Evolutionary conservation across 1,140 invertebrate genomes (phyloP).

Genomic region (Papilio glaucus): DNA sequence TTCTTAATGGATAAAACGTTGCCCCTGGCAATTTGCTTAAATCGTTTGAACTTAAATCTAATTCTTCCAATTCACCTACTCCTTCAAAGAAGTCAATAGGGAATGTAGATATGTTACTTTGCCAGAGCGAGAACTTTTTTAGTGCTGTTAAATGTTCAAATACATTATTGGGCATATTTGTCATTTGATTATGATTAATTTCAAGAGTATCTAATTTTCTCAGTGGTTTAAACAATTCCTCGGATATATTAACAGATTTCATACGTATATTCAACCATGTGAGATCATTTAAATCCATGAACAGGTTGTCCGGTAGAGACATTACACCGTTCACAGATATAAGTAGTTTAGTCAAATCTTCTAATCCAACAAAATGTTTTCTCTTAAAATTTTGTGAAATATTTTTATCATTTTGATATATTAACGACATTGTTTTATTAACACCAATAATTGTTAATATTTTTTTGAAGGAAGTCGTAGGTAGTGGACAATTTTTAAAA

Average conservation of each 20-base stretch:
- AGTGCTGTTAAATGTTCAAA: slow-evolving; percentile 85
- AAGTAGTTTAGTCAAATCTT: slow-evolving; percentile 75
- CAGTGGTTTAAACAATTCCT: slow-evolving; percentile 82
- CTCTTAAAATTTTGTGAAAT: slow-evolving; percentile 78
- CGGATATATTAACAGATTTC: slow-evolving; percentile 85
- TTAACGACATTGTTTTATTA: slow-evolving; percentile 70
- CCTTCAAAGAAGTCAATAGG: slow-evolving; percentile 84
- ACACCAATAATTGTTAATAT: slow-evolving; percentile 74
- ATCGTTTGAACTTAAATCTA: slow-evolving; percentile 86
- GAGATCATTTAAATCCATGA: slow-evolving; percentile 84
- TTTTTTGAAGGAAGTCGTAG: slow-evolving; percentile 72
- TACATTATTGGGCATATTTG: slow-evolving; percentile 82
- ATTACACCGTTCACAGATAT: slow-evolving; percentile 81
- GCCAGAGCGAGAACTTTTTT: slow-evolving; percentile 85
- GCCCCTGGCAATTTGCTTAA: slow-evolving; percentile 84
- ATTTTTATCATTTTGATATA: slow-evolving; percentile 80
- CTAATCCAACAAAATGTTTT: slow-evolving; percentile 82
- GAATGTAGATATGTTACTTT: slow-evolving; percentile 85
- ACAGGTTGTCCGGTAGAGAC: slow-evolving; percentile 84
- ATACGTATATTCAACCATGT: slow-evolving; percentile 84
- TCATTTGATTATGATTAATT: slow-evolving; percentile 85
- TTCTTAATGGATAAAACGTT: slow-evolving; percentile 84
- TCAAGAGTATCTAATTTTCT: slow-evolving; percentile 85
- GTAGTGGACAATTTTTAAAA: slow-evolving; percentile 79
- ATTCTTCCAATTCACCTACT: slow-evolving; percentile 83